Percentiles rank a stretch among this genome's conserved stretches.
Conservation (phyloP, 1,140 invertebrate genomes). For the Harlomillsia oculata region DNA sequence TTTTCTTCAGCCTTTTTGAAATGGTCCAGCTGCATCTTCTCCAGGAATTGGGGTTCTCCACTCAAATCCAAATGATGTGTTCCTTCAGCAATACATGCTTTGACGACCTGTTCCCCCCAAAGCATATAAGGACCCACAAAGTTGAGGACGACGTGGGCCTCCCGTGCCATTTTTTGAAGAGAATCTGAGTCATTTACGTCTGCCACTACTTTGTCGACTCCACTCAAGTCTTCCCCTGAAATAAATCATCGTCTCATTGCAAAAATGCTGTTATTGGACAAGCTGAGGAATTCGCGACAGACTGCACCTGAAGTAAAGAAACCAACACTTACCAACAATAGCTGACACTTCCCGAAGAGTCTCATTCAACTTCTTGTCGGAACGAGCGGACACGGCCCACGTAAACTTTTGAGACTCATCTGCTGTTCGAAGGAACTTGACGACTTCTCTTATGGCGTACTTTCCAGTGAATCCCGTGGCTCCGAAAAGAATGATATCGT, state of each 20-base stretch:
- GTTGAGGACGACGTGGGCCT: constrained; percentile 66
- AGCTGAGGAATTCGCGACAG: background rate
- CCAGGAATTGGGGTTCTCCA: constrained; percentile 58
- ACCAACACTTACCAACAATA: too few relatives aligned
- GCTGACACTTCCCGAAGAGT: constrained; percentile 52
- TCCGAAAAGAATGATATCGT: constrained; percentile 66
- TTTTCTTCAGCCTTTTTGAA: constrained; percentile 63
- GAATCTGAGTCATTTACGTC: constrained; percentile 63
- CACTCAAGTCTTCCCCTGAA: constrained; percentile 50
- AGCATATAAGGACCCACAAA: constrained; percentile 81
- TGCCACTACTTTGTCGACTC: constrained; percentile 61
- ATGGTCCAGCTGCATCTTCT: constrained; percentile 71
- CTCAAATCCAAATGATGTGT: constrained; percentile 81
- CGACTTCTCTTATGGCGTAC: constrained; percentile 58
- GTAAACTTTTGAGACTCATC: constrained; percentile 44
- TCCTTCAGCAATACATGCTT: constrained; percentile 68
- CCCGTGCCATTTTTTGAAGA: constrained; percentile 61
- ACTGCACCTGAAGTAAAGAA: too few relatives aligned
- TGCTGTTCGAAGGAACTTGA: background rate
- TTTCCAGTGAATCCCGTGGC: constrained; percentile 78
- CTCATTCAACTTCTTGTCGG: constrained; percentile 57
- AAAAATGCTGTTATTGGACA: background rate
- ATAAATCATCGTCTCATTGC: background rate
- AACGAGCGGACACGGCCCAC: constrained; percentile 64
- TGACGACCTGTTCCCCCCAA: constrained; percentile 78